These are phyloP conservation scores for Zonotrichia leucophrys DNA, from an alignment of 2,113 vertebrate species.

Conservation along the genomic window DNA sequence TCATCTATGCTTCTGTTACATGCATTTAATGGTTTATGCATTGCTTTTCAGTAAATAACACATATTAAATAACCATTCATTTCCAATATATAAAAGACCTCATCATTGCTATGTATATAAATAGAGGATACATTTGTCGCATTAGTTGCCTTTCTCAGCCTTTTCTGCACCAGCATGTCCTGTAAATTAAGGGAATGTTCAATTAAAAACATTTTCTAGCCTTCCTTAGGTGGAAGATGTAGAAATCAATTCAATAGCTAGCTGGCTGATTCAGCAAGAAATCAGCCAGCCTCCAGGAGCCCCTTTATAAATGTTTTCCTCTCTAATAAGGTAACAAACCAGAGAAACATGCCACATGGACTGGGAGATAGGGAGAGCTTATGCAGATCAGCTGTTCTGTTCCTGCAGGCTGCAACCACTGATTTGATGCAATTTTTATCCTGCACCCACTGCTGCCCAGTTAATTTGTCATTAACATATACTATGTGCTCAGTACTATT, in stretches of 20 bases:
- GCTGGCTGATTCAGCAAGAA: conserved; percentile 55
- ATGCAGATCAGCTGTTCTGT: neutral
- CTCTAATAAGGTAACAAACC: conserved; percentile 24
- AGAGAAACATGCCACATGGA: neutral
- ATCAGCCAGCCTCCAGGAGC: neutral
- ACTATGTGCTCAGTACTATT: neutral
- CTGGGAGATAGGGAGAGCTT: neutral
- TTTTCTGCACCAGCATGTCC: neutral
- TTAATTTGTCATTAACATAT: conserved; percentile 5
- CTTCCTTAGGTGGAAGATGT: conserved; percentile 22
- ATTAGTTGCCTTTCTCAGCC: neutral
- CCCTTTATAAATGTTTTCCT: conserved; percentile 35
- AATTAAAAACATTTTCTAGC: conserved; percentile 19
- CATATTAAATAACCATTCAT: neutral
- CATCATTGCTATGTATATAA: neutral
- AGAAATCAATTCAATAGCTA: conserved; percentile 40
- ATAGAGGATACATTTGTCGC: neutral
- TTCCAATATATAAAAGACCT: neutral
- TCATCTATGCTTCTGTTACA: neutral
- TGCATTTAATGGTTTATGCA: neutral
- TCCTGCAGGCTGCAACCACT: neutral
- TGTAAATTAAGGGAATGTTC: neutral
- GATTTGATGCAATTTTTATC: neutral
- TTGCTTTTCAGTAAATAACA: neutral
- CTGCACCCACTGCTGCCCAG: neutral